Conservation (phyloP, 2,888 invertebrate genomes). For the Pyrgus malvae region DNA sequence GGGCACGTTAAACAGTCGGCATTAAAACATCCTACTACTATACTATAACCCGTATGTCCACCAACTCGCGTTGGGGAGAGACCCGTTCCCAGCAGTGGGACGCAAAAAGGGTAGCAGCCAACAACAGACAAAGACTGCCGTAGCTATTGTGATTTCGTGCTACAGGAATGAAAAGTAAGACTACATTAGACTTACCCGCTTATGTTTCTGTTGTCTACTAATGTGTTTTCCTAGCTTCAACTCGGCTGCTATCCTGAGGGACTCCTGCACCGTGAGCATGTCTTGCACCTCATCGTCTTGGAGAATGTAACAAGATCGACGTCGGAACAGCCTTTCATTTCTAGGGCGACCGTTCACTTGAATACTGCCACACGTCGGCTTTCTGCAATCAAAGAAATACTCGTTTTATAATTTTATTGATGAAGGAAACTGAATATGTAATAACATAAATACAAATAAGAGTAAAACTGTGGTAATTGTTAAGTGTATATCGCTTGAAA, state of each 20-base stretch:
- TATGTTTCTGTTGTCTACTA: slow-evolving; percentile 82
- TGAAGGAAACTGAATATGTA: neutral
- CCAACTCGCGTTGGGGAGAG: no score
- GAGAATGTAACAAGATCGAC: slow-evolving; percentile 93
- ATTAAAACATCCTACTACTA: no score
- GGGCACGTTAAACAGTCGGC: no score
- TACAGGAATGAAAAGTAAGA: no score
- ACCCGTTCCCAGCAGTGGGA: no score
- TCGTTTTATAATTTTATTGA: no score
- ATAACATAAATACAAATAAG: neutral
- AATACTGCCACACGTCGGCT: slow-evolving; percentile 83
- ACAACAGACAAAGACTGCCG: no score
- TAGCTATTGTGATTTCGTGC: no score
- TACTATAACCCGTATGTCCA: no score
- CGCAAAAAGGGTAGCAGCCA: no score
- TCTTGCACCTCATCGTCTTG: slow-evolving; percentile 93
- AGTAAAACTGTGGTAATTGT: no score
- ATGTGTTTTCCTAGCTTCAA: slow-evolving; percentile 89
- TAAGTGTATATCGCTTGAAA: no score
- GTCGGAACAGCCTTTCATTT: slow-evolving; percentile 85
- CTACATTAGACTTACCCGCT: slow-evolving; percentile 77
- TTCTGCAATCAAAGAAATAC: slow-evolving; percentile 49
- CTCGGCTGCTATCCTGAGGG: slow-evolving; percentile 92
- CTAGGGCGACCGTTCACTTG: slow-evolving; percentile 87
- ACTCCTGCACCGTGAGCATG: slow-evolving; percentile 91